Percentiles rank a stretch among this genome's conserved stretches.
Evolutionary conservation across 2,888 invertebrate genomes (phyloP).

Genomic region (Ceriagrion tenellum): DNA sequence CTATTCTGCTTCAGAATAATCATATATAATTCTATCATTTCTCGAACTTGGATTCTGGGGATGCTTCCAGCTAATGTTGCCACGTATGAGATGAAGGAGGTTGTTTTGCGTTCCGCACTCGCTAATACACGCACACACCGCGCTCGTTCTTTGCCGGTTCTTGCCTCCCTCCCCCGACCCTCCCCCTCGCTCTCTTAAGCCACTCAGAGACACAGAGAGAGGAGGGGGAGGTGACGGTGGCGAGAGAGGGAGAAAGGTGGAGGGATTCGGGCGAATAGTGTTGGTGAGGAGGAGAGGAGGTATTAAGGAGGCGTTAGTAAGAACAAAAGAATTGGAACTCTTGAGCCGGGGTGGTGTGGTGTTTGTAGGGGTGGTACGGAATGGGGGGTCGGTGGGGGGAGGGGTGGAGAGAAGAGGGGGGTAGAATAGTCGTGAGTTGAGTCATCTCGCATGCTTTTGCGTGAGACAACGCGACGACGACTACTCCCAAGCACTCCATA

Average conservation of each 20-base stretch:
- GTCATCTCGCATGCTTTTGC: background rate
- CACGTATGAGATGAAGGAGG: background rate
- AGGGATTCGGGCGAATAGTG: background rate
- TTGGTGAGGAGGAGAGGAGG: background rate
- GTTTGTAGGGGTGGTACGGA: background rate
- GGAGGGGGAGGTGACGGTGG: too few relatives aligned
- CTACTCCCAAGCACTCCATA: background rate
- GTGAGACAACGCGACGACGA: background rate
- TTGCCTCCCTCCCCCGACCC: background rate
- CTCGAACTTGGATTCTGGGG: too few relatives aligned
- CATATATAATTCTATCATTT: too few relatives aligned
- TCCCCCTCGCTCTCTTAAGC: background rate
- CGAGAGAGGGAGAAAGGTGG: background rate
- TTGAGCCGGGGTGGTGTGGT: too few relatives aligned
- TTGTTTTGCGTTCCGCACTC: background rate
- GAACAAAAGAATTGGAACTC: slow-evolving; percentile 31
- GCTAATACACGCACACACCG: background rate
- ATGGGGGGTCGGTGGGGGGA: background rate
- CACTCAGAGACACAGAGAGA: background rate
- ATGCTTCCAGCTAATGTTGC: background rate
- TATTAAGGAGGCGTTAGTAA: slow-evolving; percentile 13
- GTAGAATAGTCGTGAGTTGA: background rate
- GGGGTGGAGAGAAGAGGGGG: too few relatives aligned
- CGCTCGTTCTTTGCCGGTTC: background rate
- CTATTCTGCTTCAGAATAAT: background rate